Evolutionary conservation across 2,888 invertebrate genomes (phyloP).

Genomic region (Charanyca ferruginea): DNA sequence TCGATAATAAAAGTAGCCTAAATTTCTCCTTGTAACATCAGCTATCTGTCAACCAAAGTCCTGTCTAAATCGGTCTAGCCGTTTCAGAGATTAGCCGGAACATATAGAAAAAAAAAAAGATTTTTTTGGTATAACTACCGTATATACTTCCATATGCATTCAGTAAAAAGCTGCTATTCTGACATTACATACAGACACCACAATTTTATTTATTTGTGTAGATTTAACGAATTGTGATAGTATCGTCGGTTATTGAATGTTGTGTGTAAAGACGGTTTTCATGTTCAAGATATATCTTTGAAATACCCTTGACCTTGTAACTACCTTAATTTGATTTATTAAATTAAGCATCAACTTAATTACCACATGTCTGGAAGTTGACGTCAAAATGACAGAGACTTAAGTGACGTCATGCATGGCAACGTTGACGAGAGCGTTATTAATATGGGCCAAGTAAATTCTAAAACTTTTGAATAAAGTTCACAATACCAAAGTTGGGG

Average conservation of each 20-base stretch:
- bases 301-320: constrained; percentile 26
- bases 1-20: no score
- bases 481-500: constrained; percentile 14
- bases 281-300: constrained; percentile 19
- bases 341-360: constrained; percentile 29
- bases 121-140: no score
- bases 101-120: no score
- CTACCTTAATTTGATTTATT: constrained; percentile 23
- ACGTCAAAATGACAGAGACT: constrained; percentile 29
- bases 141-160: no score
- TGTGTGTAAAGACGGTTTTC: background rate
- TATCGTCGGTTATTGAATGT: background rate
- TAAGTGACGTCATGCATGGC: constrained; percentile 35
- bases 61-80: no score
- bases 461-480: constrained; percentile 41
- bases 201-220: no score
- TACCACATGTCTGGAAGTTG: constrained; percentile 32
- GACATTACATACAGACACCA: no score
- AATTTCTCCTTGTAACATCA: no score
- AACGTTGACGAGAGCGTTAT: constrained; percentile 24
- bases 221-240: background rate
- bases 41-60: no score
- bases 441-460: constrained; percentile 32
- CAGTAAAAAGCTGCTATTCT: no score
- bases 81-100: no score